Percentiles rank a stretch among this genome's conserved stretches.
phyloP scores from a whole-genome alignment of 2,888 invertebrate genomes.

The Ichneumoninae sp. region DNA sequence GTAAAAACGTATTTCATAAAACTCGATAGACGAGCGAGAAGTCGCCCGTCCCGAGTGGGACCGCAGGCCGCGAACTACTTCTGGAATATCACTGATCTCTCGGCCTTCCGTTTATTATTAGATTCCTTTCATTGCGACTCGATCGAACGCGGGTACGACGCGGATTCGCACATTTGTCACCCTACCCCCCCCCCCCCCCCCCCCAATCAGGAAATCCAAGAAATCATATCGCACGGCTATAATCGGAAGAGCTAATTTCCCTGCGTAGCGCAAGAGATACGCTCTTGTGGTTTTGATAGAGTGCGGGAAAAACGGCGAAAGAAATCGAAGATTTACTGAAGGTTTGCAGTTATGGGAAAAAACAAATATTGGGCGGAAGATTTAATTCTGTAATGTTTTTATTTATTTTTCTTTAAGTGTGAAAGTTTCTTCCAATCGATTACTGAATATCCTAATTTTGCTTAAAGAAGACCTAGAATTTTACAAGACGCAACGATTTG shows the following conservation, averaged over 20 bases:
- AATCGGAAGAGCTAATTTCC: neutral
- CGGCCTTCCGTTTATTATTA: conserved; percentile 61
- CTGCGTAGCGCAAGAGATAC: neutral
- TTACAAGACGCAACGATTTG: no score
- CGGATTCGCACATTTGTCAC: conserved; percentile 18
- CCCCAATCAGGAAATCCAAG: neutral
- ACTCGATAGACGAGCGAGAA: conserved; percentile 4
- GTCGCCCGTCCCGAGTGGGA: conserved; percentile 1
- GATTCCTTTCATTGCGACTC: conserved; percentile 30
- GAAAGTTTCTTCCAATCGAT: no score
- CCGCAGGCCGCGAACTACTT: conserved; percentile 9
- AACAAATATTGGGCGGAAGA: neutral
- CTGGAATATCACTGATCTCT: conserved; percentile 50
- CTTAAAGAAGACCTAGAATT: no score
- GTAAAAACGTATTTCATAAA: conserved; percentile 8
- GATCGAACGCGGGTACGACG: neutral
- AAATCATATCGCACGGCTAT: neutral
- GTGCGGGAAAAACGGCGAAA: neutral
- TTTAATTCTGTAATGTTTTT: neutral
- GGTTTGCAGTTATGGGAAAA: conserved; percentile 11
- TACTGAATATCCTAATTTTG: no score
- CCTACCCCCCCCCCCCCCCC: neutral
- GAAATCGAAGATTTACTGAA: conserved; percentile 36
- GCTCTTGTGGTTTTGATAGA: neutral
- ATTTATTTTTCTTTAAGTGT: no score